Evolutionary conservation across 2,888 invertebrate genomes (phyloP), one percentile per base, ranked within the genome.

Genomic region (Mythimna impura): DNA sequence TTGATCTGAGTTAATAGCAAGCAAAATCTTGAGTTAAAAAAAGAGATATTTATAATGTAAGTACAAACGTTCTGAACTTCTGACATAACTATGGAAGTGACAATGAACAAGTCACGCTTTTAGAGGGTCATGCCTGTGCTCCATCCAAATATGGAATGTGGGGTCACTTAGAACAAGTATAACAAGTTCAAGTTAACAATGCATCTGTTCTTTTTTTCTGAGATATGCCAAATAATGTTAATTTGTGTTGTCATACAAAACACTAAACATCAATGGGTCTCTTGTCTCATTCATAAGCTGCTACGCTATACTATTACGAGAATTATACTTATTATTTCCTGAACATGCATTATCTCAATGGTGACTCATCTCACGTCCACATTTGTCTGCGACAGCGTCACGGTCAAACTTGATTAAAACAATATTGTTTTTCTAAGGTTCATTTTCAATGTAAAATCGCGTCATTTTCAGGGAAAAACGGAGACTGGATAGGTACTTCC

Each of bases 331-430:
- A 80, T 83, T 83, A 57, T 81, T 83, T 81, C 81, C 81, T 83
- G 70, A 60, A 66, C 58, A 43, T 62, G 22, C 40, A 62, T 74
- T 80, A 80, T 80, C 70, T 65, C 30, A 67, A 57, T 66, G n/a
- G 68, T 89, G 88, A 89, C 87, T 82, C 81, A 86, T 68, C 81
- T 80, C 78, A 83, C 83, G 84, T 85, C 77, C 54, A 72, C 79
- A 76, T 66, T 62, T 66, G 64, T 62, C 68, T 78, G 80, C 73
- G 43, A 55, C 54, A 80, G 50, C 73, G 61, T 83, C 84, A 80
- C 62, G 81, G 84, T 73, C 76, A 74, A 83, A 74, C 76, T 76
- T 63, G 79, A 77, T 80, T 73, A 73, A 62, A 68, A 73, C 58
- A 76, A 55, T 65, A 62, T 66, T 68, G 67, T 72, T 68, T 66